Conservation (phyloP, 2,113 vertebrate genomes). For the Collichthys lucidus region DNA sequence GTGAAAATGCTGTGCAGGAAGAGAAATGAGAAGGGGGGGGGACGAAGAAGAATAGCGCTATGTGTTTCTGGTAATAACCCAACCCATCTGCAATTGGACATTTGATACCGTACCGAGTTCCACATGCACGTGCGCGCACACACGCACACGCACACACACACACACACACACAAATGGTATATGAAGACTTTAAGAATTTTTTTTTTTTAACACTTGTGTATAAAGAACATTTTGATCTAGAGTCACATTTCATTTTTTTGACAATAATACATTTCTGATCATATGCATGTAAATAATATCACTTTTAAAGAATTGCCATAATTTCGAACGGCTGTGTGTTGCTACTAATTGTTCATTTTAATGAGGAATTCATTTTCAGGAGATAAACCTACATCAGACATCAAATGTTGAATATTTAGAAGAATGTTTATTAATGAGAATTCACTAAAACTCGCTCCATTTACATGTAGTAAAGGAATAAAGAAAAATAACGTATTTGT, state of each 20-base stretch:
- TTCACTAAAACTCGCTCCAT: background rate
- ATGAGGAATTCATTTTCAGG: background rate
- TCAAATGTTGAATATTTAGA: background rate
- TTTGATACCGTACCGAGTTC: slow-evolving; percentile 51
- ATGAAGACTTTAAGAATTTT: background rate
- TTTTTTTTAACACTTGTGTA: background rate
- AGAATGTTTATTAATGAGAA: background rate
- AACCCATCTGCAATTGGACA: slow-evolving; percentile 69
- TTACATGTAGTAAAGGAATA: background rate
- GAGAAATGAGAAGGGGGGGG: slow-evolving; percentile 4
- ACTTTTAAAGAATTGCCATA: background rate
- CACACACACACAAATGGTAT: background rate
- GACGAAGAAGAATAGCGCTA: slow-evolving; percentile 48
- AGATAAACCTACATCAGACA: background rate
- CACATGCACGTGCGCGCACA: background rate
- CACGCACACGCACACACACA: slow-evolving; percentile 6
- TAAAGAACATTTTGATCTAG: background rate
- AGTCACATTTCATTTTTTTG: no score
- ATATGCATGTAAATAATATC: background rate
- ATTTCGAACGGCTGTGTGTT: background rate
- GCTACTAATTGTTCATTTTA: background rate
- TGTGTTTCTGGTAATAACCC: slow-evolving; percentile 66
- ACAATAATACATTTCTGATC: background rate
- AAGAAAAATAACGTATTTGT: background rate
- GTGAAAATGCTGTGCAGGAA: slow-evolving; percentile 1